Evolutionary conservation across 2,113 vertebrate genomes (phyloP).

Genomic region (Ciconia boyciana): DNA sequence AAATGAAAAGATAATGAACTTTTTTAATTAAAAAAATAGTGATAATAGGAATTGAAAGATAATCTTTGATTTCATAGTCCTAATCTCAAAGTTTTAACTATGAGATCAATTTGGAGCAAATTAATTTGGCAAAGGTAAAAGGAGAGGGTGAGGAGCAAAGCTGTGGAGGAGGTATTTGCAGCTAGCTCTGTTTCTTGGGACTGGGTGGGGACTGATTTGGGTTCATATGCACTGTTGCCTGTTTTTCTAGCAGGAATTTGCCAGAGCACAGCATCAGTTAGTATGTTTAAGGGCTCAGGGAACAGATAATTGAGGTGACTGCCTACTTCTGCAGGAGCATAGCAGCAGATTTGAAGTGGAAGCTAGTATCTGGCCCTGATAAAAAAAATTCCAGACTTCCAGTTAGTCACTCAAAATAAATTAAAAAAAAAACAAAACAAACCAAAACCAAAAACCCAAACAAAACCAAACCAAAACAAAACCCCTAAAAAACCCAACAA

Average conservation of each 20-base stretch:
- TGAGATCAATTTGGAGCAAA: not conserved
- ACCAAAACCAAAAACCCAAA: not conserved
- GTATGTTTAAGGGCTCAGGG: not conserved
- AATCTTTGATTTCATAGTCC: not conserved
- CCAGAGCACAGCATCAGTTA: not conserved
- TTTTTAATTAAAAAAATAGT: not conserved
- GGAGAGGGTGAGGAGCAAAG: not conserved
- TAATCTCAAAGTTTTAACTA: not conserved
- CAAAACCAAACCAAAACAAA: not conserved
- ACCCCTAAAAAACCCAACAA: rapidly evolving
- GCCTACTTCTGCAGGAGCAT: not conserved
- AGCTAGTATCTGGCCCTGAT: not conserved
- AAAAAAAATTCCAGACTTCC: not conserved
- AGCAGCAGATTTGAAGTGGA: not conserved
- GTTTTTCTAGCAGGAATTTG: not conserved
- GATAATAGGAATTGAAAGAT: not conserved
- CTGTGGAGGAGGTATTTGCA: not conserved
- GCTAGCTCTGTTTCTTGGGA: not conserved
- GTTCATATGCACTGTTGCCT: not conserved
- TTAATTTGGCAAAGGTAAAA: not conserved
- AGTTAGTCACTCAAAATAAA: not conserved
- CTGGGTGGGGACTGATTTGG: not conserved
- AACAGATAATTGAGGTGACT: not conserved
- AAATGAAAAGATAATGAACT: not conserved
- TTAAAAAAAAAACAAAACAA: not conserved